These are phyloP conservation scores for Eledone cirrhosa DNA, from an alignment of 2,888 invertebrate species.

Conservation along the genomic window DNA sequence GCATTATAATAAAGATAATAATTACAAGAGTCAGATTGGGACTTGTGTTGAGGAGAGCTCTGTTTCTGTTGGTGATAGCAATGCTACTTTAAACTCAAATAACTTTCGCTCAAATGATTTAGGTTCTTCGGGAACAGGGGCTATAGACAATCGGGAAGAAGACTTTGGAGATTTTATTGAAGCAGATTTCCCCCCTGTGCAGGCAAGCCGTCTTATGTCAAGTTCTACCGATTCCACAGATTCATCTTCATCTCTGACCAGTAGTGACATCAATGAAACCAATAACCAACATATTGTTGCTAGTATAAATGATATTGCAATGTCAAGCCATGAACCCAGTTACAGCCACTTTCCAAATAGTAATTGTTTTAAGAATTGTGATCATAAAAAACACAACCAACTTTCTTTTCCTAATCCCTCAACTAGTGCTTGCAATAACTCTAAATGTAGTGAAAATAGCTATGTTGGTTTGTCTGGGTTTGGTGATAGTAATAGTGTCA, in stretches of 20 bases:
- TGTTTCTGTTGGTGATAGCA: background rate
- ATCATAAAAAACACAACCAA: conserved; percentile 15
- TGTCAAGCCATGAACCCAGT: background rate
- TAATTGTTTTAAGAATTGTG: conserved; percentile 24
- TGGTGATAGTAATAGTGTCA: background rate
- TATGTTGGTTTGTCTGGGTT: background rate
- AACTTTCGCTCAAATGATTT: conserved; percentile 12
- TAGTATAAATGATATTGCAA: conserved; percentile 8
- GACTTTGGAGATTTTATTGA: conserved; percentile 64
- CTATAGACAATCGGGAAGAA: conserved; percentile 37
- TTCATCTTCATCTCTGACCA: conserved; percentile 42
- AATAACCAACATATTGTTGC: background rate
- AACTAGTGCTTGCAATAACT: background rate
- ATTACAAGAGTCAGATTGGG: conserved; percentile 18
- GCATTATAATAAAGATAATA: conserved; percentile 18
- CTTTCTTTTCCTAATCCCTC: background rate
- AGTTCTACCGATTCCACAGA: conserved; percentile 45
- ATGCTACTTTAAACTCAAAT: background rate
- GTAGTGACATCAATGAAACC: conserved; percentile 48
- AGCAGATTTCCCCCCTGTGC: conserved; percentile 56
- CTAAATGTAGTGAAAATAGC: background rate
- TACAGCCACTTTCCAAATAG: background rate
- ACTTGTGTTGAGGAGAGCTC: background rate
- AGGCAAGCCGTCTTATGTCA: conserved; percentile 47
- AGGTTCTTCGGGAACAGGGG: background rate